These are phyloP conservation scores for Actias luna DNA, from an alignment of 2,888 invertebrate genomes.

Conservation along the genomic window DNA sequence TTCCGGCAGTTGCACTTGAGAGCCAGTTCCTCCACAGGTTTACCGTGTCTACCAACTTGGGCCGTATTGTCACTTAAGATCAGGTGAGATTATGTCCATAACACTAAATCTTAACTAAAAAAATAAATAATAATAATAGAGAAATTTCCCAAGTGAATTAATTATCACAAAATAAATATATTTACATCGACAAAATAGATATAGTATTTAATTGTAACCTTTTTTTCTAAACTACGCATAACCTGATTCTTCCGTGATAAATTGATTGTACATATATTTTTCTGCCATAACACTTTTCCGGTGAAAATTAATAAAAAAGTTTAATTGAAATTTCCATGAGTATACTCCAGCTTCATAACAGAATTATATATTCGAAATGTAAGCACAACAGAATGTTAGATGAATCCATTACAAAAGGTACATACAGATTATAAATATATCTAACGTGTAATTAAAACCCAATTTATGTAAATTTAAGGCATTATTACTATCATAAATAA, in stretches of 20 bases:
- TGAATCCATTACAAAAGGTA: constrained; percentile 27
- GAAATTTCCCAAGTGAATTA: no score
- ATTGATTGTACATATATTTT: not conserved
- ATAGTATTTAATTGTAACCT: not conserved
- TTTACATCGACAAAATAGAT: no score
- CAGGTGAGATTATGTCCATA: no score
- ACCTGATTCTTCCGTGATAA: not conserved
- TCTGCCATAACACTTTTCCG: not conserved
- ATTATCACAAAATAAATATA: no score
- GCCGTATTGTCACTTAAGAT: no score
- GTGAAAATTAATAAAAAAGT: no score
- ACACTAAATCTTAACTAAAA: no score
- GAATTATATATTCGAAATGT: not conserved
- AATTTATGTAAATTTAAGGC: constrained; percentile 58
- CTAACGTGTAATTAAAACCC: constrained; percentile 52
- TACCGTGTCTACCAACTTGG: no score
- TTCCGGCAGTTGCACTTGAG: no score
- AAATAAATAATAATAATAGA: no score
- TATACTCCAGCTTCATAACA: not conserved
- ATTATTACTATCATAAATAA: constrained; percentile 59
- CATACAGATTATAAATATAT: constrained; percentile 36
- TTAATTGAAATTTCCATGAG: no score
- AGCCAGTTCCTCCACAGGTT: no score
- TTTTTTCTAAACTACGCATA: not conserved
- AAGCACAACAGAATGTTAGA: constrained; percentile 11